Percentiles rank a stretch among this genome's conserved stretches.
Evolutionary conservation across 2,113 vertebrate genomes (phyloP).

Genomic region (Picathartes gymnocephalus): DNA sequence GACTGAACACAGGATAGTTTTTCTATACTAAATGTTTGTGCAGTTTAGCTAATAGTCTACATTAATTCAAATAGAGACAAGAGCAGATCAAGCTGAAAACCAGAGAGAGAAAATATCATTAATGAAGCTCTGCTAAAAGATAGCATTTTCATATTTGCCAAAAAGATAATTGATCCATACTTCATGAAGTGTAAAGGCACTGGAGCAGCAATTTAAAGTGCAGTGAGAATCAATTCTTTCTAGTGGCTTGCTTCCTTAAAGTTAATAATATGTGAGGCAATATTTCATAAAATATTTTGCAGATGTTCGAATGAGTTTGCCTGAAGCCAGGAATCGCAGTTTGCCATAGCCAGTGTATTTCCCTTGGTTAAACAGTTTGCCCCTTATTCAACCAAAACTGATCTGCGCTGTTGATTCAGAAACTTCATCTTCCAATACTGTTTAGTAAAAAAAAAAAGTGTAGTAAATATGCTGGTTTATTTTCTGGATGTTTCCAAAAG

Average conservation of each 20-base stretch:
- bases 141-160: background rate
- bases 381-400: background rate
- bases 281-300: background rate
- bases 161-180: background rate
- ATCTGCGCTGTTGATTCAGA: background rate
- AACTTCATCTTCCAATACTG: background rate
- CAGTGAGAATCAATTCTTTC: constrained; percentile 20
- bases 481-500: background rate
- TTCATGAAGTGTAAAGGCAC: background rate
- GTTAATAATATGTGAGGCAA: background rate
- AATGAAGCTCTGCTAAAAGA: background rate
- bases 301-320: background rate
- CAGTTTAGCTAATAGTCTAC: background rate
- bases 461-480: background rate
- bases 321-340: background rate
- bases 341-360: background rate
- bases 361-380: background rate
- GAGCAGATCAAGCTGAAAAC: background rate
- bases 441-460: background rate
- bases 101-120: background rate
- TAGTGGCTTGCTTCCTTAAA: background rate
- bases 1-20: background rate
- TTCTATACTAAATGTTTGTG: background rate
- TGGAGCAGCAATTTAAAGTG: background rate
- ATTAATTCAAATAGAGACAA: background rate